Conservation (phyloP, 2,797 vertebrate species). For the Brotula barbata region DNA sequence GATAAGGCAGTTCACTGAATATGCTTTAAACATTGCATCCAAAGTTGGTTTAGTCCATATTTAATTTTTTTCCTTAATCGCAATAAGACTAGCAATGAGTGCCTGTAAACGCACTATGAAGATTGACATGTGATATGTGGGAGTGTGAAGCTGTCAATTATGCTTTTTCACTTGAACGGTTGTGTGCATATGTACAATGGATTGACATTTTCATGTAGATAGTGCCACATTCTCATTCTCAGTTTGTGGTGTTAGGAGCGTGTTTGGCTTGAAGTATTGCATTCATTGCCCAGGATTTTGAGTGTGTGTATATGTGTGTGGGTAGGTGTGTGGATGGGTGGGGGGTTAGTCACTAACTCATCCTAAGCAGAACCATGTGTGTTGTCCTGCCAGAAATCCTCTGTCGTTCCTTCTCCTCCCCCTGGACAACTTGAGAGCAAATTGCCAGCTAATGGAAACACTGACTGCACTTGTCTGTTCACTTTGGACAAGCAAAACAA, state of each 20-base stretch:
- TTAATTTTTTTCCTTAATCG: too few species aligned
- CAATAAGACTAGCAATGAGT: too few species aligned
- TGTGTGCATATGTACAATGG: conserved; percentile 8
- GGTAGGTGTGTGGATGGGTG: conserved; percentile 3
- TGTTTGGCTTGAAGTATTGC: conserved; percentile 51
- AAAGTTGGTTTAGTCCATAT: too few species aligned
- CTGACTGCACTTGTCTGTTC: conserved; percentile 77
- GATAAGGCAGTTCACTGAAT: too few species aligned
- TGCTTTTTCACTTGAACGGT: conserved; percentile 2
- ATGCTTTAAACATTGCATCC: too few species aligned
- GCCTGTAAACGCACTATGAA: too few species aligned
- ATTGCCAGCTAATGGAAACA: conserved; percentile 84
- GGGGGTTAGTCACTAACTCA: conserved; percentile 33
- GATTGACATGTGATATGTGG: too few species aligned
- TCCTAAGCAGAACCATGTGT: conserved; percentile 84
- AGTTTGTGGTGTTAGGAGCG: conserved; percentile 14
- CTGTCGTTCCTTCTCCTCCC: conserved; percentile 72
- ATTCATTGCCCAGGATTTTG: conserved; percentile 43
- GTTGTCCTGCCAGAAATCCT: conserved; percentile 72
- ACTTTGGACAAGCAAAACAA: conserved; percentile 56
- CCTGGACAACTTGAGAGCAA: conserved; percentile 81
- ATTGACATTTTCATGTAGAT: conserved; percentile 27
- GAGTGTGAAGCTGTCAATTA: conserved; percentile 2
- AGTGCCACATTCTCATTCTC: conserved; percentile 4
- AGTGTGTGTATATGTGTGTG: conserved; percentile 43